Percentiles rank a stretch among this genome's conserved stretches.
Evolutionary conservation across 2,888 invertebrate species (phyloP).

Genomic region (Noctuana brunneofusca): DNA sequence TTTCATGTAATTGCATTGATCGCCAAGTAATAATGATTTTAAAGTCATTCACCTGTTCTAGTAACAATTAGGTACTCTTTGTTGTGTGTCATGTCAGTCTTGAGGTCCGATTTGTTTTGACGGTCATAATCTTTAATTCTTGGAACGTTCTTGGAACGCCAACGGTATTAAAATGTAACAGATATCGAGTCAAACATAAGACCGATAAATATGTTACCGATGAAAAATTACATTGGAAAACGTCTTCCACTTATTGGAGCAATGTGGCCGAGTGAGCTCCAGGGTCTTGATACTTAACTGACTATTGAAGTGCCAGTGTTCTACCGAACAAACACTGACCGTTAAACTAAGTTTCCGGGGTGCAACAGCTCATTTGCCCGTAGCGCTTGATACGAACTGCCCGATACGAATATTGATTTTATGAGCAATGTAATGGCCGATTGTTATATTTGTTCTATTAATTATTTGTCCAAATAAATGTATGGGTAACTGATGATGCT

Average conservation of each 20-base stretch:
- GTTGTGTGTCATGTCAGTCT: background rate
- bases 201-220: background rate
- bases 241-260: background rate
- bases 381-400: constrained; percentile 6
- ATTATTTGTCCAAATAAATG: too few relatives aligned
- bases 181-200: background rate
- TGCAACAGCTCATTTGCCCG: constrained; percentile 23
- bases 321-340: constrained; percentile 24
- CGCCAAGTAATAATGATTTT: background rate
- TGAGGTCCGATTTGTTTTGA: background rate
- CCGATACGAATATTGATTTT: too few relatives aligned
- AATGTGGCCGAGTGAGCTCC: background rate
- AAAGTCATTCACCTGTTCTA: background rate
- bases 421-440: too few relatives aligned
- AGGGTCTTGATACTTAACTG: background rate
- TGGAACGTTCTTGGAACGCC: background rate
- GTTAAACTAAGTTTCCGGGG: constrained; percentile 21
- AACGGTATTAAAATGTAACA: background rate
- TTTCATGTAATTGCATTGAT: background rate
- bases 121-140: background rate
- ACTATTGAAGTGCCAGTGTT: background rate
- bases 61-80: background rate
- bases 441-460: too few relatives aligned
- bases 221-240: background rate
- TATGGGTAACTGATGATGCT: too few relatives aligned